Evolutionary conservation across 2,113 vertebrate species (phyloP), one percentile per base, ranked within the genome.

Genomic region (Cyphomyrus plagiostoma): DNA sequence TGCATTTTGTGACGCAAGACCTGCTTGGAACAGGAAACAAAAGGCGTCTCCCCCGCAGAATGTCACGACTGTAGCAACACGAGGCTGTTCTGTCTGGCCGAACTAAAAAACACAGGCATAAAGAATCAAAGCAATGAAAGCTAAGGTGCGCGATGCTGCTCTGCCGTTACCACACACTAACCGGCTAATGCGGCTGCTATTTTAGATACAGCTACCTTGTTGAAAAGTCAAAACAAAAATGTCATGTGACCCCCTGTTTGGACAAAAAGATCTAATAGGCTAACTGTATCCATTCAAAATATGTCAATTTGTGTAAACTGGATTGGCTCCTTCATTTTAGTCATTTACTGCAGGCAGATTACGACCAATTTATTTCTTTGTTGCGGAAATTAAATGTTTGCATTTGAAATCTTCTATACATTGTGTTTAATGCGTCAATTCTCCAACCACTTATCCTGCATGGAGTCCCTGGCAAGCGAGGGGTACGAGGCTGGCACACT

Each of bases 11-110:
- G 19, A 26, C 45, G 46, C 83, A 86, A 46, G 11, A 26, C 83
- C 48, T 86, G 23, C 83, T 86, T 48, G 83, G 83, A 80, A 84
- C 23, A 49, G 45, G 45, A 50, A 86, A 86, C 83, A 86, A 86
- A 86, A 50, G 45, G 45, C 45, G 1, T 86, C 48, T 86, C 48
- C n/a, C 46, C 45, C 23, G 48, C 23, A 86, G 83, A 86, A 86
- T 86, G 48, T 86, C 83, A 50, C 21, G 46, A 49, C 46, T 49
- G 83, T 50, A 46, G 23, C 83, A 50, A 86, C 83, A 86, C 3
- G 83, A 23, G 21, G 35, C 83, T 86, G 48, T 26, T 26, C 23
- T 49, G n/a, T 48, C 83, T 26, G 83, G 45, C n/a, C 11, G 45
- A 5, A 48, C 7, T 13, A 42, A 86, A 49, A 80, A 42, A n/a